These are phyloP conservation scores for Calliopum simillimum DNA, from an alignment of 2,888 invertebrate species.

Conservation along the genomic window DNA sequence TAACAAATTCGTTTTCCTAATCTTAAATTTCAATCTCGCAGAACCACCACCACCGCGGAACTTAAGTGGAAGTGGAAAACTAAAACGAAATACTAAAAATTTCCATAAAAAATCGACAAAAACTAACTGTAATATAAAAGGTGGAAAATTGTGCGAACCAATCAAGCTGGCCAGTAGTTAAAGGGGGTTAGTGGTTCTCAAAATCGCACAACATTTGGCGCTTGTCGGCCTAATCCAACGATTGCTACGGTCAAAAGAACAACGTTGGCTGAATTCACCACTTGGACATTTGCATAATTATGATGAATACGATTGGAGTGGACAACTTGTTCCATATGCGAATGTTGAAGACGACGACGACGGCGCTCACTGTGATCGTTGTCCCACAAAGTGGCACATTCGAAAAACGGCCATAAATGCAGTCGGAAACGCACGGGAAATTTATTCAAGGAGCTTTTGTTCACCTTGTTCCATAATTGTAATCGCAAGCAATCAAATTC, in stretches of 20 bases:
- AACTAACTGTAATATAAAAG: slow-evolving; percentile 53
- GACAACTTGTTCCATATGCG: not conserved
- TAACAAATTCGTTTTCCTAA: slow-evolving; percentile 31
- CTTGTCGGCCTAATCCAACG: not conserved
- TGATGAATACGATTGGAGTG: slow-evolving; percentile 54
- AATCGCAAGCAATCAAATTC: slow-evolving; percentile 59
- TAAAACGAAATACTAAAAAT: slow-evolving; percentile 24
- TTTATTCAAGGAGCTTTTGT: slow-evolving; percentile 43
- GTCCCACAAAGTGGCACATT: slow-evolving; percentile 34
- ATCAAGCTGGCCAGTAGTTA: not conserved
- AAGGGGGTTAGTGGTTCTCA: not conserved
- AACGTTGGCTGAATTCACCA: not conserved
- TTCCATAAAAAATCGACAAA: slow-evolving; percentile 30
- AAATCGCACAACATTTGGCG: slow-evolving; percentile 46
- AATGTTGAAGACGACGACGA: not conserved
- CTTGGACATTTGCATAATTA: slow-evolving; percentile 59
- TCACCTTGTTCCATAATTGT: slow-evolving; percentile 43
- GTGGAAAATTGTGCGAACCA: slow-evolving; percentile 61
- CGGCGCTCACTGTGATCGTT: slow-evolving; percentile 6
- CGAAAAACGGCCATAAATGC: slow-evolving; percentile 47
- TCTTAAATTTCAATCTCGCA: slow-evolving; percentile 20
- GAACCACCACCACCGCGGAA: not conserved
- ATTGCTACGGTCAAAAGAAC: not conserved
- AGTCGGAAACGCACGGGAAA: slow-evolving; percentile 50
- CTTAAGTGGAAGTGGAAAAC: not conserved